phyloP scores from a whole-genome alignment of 2,888 invertebrate genomes.

The Drosophila fulvimacula region DNA sequence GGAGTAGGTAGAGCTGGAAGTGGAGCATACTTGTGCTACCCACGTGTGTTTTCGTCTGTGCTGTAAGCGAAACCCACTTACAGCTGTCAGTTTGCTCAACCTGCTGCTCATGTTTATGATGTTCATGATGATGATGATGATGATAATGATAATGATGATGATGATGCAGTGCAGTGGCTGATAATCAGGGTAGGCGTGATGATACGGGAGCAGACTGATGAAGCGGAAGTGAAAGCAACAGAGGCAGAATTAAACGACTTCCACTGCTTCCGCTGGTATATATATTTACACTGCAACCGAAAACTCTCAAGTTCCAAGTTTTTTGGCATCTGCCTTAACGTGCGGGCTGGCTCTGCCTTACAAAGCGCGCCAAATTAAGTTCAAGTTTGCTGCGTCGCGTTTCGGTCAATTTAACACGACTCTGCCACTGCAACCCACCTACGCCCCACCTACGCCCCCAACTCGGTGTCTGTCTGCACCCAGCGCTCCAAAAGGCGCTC shows the following conservation, averaged over 20 bases:
- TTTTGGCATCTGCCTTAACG: conserved; percentile 48
- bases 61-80: conserved; percentile 61
- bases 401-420: conserved; percentile 72
- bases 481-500: conserved; percentile 27
- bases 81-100: conserved; percentile 46
- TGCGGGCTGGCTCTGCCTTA: conserved; percentile 46
- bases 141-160: conserved; percentile 19
- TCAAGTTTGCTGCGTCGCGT: conserved; percentile 69
- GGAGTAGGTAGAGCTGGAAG: conserved; percentile 9
- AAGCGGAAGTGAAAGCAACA: conserved; percentile 76
- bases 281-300: conserved; percentile 9
- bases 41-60: conserved; percentile 42
- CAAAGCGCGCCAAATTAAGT: conserved; percentile 57
- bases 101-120: conserved; percentile 17
- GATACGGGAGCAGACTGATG: conserved; percentile 65
- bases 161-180: conserved; percentile 15
- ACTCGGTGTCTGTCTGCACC: conserved; percentile 24
- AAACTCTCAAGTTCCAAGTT: conserved; percentile 16
- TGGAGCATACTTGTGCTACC: conserved; percentile 50
- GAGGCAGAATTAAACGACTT: conserved; percentile 61
- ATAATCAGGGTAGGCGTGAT: conserved; percentile 40
- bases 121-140: conserved; percentile 23
- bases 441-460: not conserved
- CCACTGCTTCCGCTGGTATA: conserved; percentile 24
- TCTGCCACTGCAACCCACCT: not conserved